Conservation (phyloP, 1,140 invertebrate genomes). For the Palaemon carinicauda region DNA sequence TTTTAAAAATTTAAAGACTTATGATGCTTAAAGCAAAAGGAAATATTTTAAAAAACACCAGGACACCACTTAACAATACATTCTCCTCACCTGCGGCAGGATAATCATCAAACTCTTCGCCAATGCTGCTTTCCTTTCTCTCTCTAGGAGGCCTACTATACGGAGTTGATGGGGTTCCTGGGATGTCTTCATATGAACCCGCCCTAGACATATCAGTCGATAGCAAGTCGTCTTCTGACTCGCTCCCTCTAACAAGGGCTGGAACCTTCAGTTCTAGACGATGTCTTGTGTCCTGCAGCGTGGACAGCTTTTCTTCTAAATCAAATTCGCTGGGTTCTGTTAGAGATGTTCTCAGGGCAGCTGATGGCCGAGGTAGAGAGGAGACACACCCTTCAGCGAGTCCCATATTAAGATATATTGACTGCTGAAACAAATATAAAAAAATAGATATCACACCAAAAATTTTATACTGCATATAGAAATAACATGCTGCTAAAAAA, state of each 20-base stretch:
- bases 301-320: slow-evolving; percentile 30
- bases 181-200: slow-evolving; percentile 37
- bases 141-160: background rate
- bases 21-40: too few relatives aligned
- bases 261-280: slow-evolving; percentile 38
- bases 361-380: background rate
- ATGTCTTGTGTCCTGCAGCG: slow-evolving; percentile 12
- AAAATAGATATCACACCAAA: background rate
- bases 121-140: background rate
- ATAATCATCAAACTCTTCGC: slow-evolving; percentile 5
- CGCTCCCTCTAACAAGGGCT: slow-evolving; percentile 19
- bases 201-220: slow-evolving; percentile 44
- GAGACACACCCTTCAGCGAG: background rate
- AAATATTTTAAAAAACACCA: too few relatives aligned
- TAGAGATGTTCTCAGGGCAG: background rate
- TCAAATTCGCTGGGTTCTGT: slow-evolving; percentile 21
- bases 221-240: slow-evolving; percentile 34
- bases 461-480: too few relatives aligned
- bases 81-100: background rate
- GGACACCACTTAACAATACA: background rate
- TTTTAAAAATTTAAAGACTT: too few relatives aligned
- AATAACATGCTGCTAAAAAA: too few relatives aligned
- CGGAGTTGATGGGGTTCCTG: slow-evolving; percentile 5
- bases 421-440: slow-evolving; percentile 16
- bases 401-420: background rate